phyloP scores from a whole-genome alignment of 2,888 invertebrate species.

The Disparrhopalites patrizii region DNA sequence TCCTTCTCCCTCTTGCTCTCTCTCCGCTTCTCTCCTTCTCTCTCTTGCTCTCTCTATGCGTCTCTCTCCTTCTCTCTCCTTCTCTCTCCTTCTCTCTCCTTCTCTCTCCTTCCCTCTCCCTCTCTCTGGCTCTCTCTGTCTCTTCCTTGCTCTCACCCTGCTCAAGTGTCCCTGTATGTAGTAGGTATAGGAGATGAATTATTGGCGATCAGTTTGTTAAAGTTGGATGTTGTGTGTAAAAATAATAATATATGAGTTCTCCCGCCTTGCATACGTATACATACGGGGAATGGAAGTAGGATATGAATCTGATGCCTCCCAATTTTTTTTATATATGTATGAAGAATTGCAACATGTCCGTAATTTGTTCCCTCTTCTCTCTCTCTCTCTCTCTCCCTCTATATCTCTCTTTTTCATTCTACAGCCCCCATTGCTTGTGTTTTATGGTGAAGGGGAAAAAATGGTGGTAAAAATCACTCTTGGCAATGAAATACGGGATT shows the following conservation, averaged over 20 bases:
- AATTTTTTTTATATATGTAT: not conserved
- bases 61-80: not conserved
- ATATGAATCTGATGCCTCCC: slow-evolving; percentile 6
- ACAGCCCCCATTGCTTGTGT: no score
- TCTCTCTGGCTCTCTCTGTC: not conserved
- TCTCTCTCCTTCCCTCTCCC: not conserved
- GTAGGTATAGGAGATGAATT: not conserved
- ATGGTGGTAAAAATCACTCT: no score
- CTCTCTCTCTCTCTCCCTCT: not conserved
- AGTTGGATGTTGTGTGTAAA: no score
- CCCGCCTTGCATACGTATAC: no score
- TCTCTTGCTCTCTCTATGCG: not conserved
- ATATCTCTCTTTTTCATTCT: not conserved
- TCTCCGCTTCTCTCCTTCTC: not conserved
- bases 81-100: not conserved
- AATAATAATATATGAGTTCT: no score
- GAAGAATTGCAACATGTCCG: not conserved
- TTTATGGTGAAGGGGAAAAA: no score
- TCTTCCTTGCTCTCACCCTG: not conserved
- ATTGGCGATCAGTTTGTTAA: no score
- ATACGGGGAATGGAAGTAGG: slow-evolving; percentile 20
- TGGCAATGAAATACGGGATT: no score
- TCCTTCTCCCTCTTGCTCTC: not conserved
- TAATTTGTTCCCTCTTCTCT: slow-evolving; percentile 15
- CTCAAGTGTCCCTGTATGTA: not conserved